Percentiles rank a stretch among this genome's conserved stretches.
Conservation (phyloP, 2,888 invertebrate genomes). For the Apomyelois bistriatella region DNA sequence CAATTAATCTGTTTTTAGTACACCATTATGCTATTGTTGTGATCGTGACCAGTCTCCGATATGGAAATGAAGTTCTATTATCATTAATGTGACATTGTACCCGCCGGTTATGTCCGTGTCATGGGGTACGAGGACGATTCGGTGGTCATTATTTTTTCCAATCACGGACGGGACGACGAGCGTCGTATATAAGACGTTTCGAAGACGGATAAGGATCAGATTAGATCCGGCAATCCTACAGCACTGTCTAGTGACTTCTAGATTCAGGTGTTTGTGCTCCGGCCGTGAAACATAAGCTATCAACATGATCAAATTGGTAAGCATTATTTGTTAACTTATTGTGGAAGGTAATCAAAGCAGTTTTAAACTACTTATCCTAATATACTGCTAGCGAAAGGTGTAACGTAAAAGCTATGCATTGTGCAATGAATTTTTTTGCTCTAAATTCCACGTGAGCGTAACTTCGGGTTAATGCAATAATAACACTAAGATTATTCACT, state of each 20-base stretch:
- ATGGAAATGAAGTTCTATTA: slow-evolving; percentile 67
- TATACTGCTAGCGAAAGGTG: too few relatives aligned
- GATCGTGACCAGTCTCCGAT: slow-evolving; percentile 57
- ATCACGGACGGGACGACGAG: slow-evolving; percentile 54
- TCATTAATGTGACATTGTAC: slow-evolving; percentile 73
- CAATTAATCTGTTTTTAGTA: neutral
- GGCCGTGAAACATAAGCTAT: slow-evolving; percentile 10
- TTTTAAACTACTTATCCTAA: too few relatives aligned
- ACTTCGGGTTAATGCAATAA: too few relatives aligned
- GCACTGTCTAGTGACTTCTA: slow-evolving; percentile 56
- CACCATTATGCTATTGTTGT: slow-evolving; percentile 3
- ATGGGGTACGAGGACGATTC: slow-evolving; percentile 47
- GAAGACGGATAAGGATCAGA: slow-evolving; percentile 27
- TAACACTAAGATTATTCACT: too few relatives aligned
- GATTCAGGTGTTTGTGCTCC: slow-evolving; percentile 47
- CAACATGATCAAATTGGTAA: slow-evolving; percentile 67
- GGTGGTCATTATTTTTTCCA: slow-evolving; percentile 59
- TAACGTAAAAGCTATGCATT: too few relatives aligned
- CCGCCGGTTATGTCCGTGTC: slow-evolving; percentile 43
- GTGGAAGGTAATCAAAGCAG: too few relatives aligned
- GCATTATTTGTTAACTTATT: too few relatives aligned
- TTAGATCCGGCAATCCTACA: slow-evolving; percentile 35
- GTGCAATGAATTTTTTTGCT: too few relatives aligned
- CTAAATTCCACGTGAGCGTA: too few relatives aligned
- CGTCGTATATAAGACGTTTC: slow-evolving; percentile 50